phyloP scores from a whole-genome alignment of 2,888 invertebrate species.

The Antitype chi region DNA sequence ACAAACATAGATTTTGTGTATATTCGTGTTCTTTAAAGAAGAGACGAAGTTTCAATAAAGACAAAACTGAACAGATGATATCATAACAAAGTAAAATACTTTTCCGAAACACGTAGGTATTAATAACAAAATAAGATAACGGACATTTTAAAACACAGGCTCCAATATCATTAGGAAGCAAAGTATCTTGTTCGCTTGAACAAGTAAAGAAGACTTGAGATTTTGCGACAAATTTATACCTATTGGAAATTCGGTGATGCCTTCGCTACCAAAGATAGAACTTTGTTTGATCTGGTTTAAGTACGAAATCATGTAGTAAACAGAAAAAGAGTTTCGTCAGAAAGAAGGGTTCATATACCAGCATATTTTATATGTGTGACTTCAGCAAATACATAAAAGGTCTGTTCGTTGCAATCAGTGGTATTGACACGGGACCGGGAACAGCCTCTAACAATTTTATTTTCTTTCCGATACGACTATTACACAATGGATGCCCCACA shows the following conservation, averaged over 20 bases:
- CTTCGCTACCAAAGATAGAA: constrained; percentile 37
- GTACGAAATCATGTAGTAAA: constrained; percentile 60
- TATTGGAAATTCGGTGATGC: constrained; percentile 9
- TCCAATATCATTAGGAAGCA: constrained; percentile 21
- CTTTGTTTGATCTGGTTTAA: constrained; percentile 59
- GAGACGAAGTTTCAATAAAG: neutral
- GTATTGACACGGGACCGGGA: constrained; percentile 80
- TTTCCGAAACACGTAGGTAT: neutral
- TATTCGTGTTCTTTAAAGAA: neutral
- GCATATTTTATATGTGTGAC: constrained; percentile 24
- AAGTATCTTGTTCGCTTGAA: constrained; percentile 17
- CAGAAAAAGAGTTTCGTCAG: constrained; percentile 43
- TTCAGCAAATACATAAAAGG: constrained; percentile 44
- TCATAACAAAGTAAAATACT: neutral
- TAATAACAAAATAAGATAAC: constrained; percentile 4
- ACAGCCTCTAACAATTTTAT: constrained; percentile 70
- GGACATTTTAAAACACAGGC: constrained; percentile 9
- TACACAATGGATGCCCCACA: constrained; percentile 49
- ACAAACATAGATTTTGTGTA: neutral
- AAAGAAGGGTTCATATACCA: constrained; percentile 25
- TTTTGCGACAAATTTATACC: constrained; percentile 13
- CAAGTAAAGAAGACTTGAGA: constrained; percentile 4
- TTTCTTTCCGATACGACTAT: constrained; percentile 61
- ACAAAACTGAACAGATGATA: constrained; percentile 8
- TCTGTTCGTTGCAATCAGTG: constrained; percentile 77